phyloP scores from a whole-genome alignment of 2,113 vertebrate species.

The Pygoscelis adeliae region DNA sequence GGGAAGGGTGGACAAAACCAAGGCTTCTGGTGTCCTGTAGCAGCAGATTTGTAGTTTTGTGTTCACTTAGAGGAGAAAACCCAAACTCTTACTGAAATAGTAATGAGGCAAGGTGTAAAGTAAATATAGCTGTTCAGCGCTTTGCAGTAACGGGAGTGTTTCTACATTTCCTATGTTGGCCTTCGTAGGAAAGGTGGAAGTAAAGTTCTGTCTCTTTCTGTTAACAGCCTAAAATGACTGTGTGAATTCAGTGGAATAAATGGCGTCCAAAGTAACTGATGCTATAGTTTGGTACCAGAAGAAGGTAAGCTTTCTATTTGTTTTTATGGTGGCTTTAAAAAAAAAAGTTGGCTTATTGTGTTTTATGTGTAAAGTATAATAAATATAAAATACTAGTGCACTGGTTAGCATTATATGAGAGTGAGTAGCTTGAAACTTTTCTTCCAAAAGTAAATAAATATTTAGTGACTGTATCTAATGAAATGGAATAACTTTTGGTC shows the following conservation, averaged over 20 bases:
- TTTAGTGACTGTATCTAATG: not conserved
- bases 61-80: slow-evolving; percentile 18
- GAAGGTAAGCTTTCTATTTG: slow-evolving; percentile 87
- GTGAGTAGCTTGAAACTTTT: not conserved
- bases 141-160: slow-evolving; percentile 59
- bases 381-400: not conserved
- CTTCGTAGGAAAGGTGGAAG: slow-evolving; percentile 26
- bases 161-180: not conserved
- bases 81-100: slow-evolving; percentile 46
- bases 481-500: not conserved
- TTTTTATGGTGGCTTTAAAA: not conserved
- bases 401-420: not conserved
- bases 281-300: slow-evolving; percentile 99
- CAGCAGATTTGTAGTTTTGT: slow-evolving; percentile 36
- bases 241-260: slow-evolving; percentile 89
- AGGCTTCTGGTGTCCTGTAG: not conserved
- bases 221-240: slow-evolving; percentile 92
- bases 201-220: slow-evolving; percentile 71
- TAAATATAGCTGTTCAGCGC: slow-evolving; percentile 38
- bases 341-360: not conserved
- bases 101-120: slow-evolving; percentile 67
- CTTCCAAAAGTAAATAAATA: not conserved
- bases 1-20: not conserved
- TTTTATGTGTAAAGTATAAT: not conserved
- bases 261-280: slow-evolving; percentile 99